These are phyloP conservation scores for Fringilla coelebs DNA, from an alignment of 2,797 vertebrate genomes.

Conservation along the genomic window DNA sequence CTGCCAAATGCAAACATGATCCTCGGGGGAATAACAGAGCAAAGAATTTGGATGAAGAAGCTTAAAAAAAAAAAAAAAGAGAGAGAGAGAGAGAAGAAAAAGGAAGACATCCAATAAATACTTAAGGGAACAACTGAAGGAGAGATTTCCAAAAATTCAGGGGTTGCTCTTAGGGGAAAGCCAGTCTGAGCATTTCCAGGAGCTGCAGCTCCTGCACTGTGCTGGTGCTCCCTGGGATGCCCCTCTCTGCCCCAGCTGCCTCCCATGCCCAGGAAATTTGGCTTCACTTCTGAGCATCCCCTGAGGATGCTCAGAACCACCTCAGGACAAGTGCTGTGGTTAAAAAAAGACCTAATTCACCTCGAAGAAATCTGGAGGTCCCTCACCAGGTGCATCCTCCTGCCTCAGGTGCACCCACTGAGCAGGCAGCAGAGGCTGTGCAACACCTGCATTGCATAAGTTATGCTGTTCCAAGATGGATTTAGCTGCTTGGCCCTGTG, in stretches of 20 bases:
- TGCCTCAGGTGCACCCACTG: fast-evolving
- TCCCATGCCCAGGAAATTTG: neutral
- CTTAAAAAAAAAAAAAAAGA: neutral
- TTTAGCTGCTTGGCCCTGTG: neutral
- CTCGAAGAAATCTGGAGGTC: neutral
- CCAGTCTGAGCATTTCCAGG: neutral
- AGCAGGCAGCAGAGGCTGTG: neutral
- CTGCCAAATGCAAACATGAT: constrained; percentile 37
- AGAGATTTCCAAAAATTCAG: neutral
- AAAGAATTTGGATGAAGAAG: neutral
- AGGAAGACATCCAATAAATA: neutral
- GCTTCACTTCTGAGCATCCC: neutral
- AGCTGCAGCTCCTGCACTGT: neutral
- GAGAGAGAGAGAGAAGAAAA: neutral
- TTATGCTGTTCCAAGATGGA: neutral
- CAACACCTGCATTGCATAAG: fast-evolving
- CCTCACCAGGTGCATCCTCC: neutral
- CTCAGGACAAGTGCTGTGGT: neutral
- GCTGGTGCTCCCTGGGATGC: neutral
- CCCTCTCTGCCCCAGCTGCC: neutral
- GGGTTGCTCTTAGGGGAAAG: neutral
- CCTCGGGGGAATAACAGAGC: neutral
- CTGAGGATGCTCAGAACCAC: neutral
- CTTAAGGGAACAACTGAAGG: neutral
- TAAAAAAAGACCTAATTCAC: neutral